Base-by-base conservation (phyloP, 2,888 invertebrate species). In the Metellina segmentata region DNA sequence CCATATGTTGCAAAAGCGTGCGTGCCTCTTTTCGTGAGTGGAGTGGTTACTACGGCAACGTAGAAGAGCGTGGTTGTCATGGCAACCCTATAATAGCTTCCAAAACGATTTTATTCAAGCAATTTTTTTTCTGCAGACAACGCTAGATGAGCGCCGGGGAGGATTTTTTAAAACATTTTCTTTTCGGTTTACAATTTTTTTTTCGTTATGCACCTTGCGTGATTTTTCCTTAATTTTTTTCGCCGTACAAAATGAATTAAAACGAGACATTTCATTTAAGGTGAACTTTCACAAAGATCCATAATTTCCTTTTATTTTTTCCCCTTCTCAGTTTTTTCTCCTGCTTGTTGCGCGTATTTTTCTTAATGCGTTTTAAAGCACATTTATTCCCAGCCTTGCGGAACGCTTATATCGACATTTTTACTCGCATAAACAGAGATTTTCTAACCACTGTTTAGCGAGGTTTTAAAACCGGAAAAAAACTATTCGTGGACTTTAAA, bases 31-130 rank as follows among this genome's bases (percentile, higher is more conserved):
- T 51, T 53, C 79, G 51, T 53, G 49, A 53, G 48, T 53, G 72
- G 74, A 90, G 61, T 34, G 49, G 90, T 79, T 83, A 52, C 85
- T 69, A 77, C 69, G 71, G 90, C 85, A 85, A 85, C 90, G n/a
- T 48, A 71, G 75, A 71, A 19, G 75, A 70, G 71, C 82, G 70
- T 69, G 61, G 89, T 92, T 86, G 48, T 71, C 82, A 86, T 89
- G 20, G 89, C 82, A 86, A 92, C 89, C 20, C 34, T 19, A 81
- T 92, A 82, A 92, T 92, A 85, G 85, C 81, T 71, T 85, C 89
- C 74, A 72, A 85, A 92, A 92, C 85, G 92, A 92, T 92, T 92
- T 89, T 92, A 85, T 89, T 92, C 89, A 70, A 82, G 91, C 78
- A 87, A 87, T 91, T 91, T 87, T 86, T 81, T 81, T 61, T 77